Percentiles rank a stretch among this genome's conserved stretches.
These are phyloP conservation scores for Sepiola atlantica DNA, from an alignment of 2,888 invertebrate species.

Conservation along the genomic window DNA sequence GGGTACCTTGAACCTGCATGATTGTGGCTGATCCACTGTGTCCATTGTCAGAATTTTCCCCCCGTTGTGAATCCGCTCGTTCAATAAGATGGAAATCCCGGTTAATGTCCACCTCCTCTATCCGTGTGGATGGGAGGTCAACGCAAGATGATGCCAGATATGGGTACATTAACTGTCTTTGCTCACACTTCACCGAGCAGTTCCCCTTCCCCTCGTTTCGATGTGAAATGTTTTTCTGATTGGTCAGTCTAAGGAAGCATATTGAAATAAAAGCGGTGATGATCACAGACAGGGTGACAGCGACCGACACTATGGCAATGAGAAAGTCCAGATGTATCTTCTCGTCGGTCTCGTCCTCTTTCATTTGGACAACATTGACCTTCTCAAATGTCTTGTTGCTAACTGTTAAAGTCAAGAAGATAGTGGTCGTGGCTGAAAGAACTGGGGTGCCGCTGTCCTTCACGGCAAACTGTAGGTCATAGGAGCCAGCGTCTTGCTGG, in stretches of 20 bases:
- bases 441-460: conserved; percentile 19
- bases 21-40: neutral
- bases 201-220: neutral
- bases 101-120: neutral
- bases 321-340: neutral
- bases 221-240: neutral
- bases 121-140: neutral
- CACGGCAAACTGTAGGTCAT: neutral
- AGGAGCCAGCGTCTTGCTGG: neutral
- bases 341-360: neutral
- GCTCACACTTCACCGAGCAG: neutral
- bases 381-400: neutral
- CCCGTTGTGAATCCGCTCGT: neutral
- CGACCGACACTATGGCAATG: neutral
- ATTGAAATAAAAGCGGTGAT: neutral
- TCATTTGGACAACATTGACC: neutral
- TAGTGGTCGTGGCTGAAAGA: neutral
- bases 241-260: neutral
- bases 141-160: neutral
- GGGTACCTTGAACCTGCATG: neutral
- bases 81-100: conserved; percentile 13
- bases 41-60: neutral
- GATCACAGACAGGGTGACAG: conserved; percentile 2
- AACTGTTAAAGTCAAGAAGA: neutral
- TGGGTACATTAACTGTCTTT: neutral